Conservation (phyloP, 2,888 invertebrate genomes). For the Antheraea assamensis region DNA sequence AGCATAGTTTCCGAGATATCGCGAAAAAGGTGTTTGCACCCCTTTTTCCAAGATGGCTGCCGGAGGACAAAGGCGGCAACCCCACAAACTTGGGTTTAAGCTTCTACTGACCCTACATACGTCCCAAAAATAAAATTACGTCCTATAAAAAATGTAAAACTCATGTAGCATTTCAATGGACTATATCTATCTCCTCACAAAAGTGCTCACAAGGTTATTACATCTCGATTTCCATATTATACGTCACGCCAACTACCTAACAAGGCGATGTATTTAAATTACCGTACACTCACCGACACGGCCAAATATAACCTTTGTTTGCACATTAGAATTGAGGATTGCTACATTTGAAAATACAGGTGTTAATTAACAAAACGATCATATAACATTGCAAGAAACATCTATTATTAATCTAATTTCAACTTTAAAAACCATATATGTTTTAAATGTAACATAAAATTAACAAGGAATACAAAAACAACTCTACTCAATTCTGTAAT, state of each 20-base stretch:
- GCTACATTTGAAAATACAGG: background rate
- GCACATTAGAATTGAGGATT: background rate
- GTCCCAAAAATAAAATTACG: too few species aligned
- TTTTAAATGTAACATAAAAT: background rate
- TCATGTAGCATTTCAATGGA: background rate
- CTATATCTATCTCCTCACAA: constrained; percentile 18
- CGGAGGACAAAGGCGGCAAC: too few species aligned
- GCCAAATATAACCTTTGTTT: constrained; percentile 6
- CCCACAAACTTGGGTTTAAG: too few species aligned
- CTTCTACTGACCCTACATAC: too few species aligned
- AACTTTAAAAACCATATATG: background rate
- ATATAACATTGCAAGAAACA: too few species aligned
- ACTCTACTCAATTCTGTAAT: too few species aligned
- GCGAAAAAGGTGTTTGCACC: too few species aligned
- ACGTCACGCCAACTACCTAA: constrained; percentile 39
- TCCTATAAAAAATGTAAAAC: too few species aligned
- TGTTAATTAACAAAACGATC: too few species aligned
- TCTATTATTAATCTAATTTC: too few species aligned
- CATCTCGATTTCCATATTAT: constrained; percentile 46
- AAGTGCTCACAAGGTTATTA: constrained; percentile 34
- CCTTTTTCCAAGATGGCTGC: too few species aligned
- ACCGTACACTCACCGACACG: constrained; percentile 5
- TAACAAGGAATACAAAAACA: background rate
- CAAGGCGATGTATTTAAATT: constrained; percentile 35
- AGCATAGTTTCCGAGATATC: too few species aligned